Evolutionary conservation across 2,113 vertebrate species (phyloP).

Genomic region (Epinephelus cyanopodus): DNA sequence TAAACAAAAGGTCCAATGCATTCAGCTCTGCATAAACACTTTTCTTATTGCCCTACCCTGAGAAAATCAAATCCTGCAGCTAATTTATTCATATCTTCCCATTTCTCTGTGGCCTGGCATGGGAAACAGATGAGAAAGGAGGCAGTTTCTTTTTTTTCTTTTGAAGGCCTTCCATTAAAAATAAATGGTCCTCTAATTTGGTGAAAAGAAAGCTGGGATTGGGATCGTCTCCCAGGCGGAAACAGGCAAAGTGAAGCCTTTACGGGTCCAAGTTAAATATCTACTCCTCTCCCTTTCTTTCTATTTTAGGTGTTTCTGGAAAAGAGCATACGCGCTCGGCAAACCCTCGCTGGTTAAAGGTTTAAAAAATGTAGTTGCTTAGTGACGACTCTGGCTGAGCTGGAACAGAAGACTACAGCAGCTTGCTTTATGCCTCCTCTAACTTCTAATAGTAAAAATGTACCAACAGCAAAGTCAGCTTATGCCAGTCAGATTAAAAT

Average conservation of each 20-base stretch:
- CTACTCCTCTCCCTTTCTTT: conserved; percentile 31
- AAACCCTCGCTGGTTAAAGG: conserved; percentile 33
- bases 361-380: conserved; percentile 51
- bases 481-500: conserved; percentile 26
- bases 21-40: conserved; percentile 40
- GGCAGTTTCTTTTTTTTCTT: conserved; percentile 32
- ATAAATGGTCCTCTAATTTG: conserved; percentile 67
- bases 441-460: conserved; percentile 15
- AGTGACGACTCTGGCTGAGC: conserved; percentile 42
- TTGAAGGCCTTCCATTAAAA: conserved; percentile 74
- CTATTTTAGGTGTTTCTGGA: conserved; percentile 49
- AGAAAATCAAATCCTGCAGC: conserved; percentile 48
- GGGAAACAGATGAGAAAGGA: conserved; percentile 41
- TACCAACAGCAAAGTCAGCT: neutral
- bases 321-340: conserved; percentile 11
- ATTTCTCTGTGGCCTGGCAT: conserved; percentile 49
- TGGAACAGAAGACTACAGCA: conserved; percentile 12
- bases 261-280: conserved; percentile 57
- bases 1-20: conserved; percentile 20
- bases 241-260: conserved; percentile 35
- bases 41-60: conserved; percentile 12
- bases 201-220: conserved; percentile 46
- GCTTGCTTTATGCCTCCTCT: conserved; percentile 19
- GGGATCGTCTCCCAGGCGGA: conserved; percentile 50
- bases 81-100: conserved; percentile 69